Evolutionary conservation across 2,113 vertebrate species (phyloP), one percentile per base, ranked within the genome.

Genomic region (Deroptyus accipitrinus): DNA sequence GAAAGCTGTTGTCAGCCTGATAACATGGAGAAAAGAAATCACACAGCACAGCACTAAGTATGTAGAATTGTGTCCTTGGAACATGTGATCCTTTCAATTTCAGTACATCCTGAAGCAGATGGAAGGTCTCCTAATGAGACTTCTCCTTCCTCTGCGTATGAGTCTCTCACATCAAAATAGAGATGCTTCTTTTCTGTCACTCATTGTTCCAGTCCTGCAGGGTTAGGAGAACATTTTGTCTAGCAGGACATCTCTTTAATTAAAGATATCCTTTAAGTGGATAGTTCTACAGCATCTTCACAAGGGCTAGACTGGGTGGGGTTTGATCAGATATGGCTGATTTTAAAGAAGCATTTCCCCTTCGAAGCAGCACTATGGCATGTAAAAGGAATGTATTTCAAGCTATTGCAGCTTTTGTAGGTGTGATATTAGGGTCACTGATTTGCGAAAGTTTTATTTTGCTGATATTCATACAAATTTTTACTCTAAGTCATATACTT

Each of bases 141-240:
- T 94, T 89, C 96, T 94, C 91, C 95, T 95, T 95, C 89, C 95
- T 92, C 90, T 91, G 42, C 4, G 4, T 8, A 72, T 83, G 57
- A 95, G 77, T 89, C 66, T 57, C 89, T 74, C 62, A 41, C 73
- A 94, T 75, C 73, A 89, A 96, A 94, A 94, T 25, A 86, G 77
- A 77, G 86, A 18, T 73, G 42, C 76, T 92, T 91, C 94, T 95
- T 97, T 96, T 89, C 91, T 95, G 77, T 76, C 66, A 55, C 23
- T 91, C 92, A 95, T 80, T 94, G 94, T 96, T 94, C 68, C 72
- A 67, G 2, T 27, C 61, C 54, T 64, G 33, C 0, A 0, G 49
- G 88, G 88, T 95, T 92, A 95, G 76, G 31, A 88, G 88, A 94
- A 90, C 72, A 90, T 62, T 88, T 35, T 81, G 83, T 55, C 35